Evolutionary conservation across 2,888 invertebrate genomes (phyloP).

Genomic region (Eristalinus aeneus): DNA sequence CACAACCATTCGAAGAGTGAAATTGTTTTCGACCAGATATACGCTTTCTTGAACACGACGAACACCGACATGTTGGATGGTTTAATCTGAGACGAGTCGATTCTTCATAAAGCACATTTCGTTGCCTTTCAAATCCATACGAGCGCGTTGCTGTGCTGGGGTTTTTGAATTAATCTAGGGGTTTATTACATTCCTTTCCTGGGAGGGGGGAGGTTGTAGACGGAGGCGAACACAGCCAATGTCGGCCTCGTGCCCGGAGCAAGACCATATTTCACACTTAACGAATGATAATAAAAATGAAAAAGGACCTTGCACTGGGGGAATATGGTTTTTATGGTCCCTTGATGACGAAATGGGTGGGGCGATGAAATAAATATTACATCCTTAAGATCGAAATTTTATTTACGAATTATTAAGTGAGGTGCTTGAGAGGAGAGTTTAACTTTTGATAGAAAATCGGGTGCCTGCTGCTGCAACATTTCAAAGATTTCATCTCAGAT

Average conservation of each 20-base stretch:
- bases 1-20: background rate
- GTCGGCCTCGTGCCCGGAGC: background rate
- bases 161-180: background rate
- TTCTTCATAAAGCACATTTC: background rate
- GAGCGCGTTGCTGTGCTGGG: background rate
- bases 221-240: too few relatives aligned
- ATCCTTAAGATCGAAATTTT: background rate
- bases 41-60: background rate
- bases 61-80: background rate
- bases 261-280: background rate
- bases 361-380: background rate
- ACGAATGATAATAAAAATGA: background rate
- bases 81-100: background rate
- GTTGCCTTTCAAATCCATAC: background rate
- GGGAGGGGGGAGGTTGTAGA: too few relatives aligned
- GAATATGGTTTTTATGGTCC: background rate
- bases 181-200: background rate
- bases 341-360: background rate
- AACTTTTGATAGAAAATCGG: background rate
- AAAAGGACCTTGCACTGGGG: background rate
- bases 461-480: background rate
- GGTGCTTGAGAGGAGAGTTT: background rate
- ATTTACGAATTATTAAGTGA: background rate
- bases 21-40: too few relatives aligned
- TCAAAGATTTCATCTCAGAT: background rate